These are phyloP conservation scores for Ditylenchus weischeri DNA, from an alignment of 2,888 invertebrate genomes.

Conservation along the genomic window DNA sequence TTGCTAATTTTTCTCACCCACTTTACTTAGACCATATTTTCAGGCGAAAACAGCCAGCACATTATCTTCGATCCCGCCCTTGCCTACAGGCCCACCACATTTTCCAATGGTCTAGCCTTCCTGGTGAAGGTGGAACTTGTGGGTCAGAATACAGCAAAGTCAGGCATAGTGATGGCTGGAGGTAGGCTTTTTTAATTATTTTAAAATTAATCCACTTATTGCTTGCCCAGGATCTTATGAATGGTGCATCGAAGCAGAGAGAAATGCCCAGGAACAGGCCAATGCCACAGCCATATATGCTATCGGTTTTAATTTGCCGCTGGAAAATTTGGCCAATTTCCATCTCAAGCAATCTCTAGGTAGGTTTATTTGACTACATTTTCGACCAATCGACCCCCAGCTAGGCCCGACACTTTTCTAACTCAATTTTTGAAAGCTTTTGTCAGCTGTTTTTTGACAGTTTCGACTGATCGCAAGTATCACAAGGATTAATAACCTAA, in stretches of 20 bases:
- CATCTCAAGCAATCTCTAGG: background rate
- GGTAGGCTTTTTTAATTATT: background rate
- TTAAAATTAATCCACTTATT: background rate
- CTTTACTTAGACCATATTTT: too few species aligned
- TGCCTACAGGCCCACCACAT: slow-evolving; percentile 6
- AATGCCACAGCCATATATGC: slow-evolving; percentile 6
- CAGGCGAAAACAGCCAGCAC: background rate
- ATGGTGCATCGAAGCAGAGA: slow-evolving; percentile 1
- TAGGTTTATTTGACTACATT: background rate
- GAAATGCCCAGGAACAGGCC: slow-evolving; percentile 6
- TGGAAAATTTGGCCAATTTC: slow-evolving; percentile 12
- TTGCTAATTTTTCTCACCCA: too few species aligned
- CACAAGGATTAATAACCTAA: too few species aligned
- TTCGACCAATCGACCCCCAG: too few species aligned
- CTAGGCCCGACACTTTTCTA: too few species aligned
- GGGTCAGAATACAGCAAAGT: background rate
- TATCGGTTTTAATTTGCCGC: slow-evolving; percentile 10
- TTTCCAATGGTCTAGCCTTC: background rate
- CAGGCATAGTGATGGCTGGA: slow-evolving; percentile 9
- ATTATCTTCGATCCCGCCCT: slow-evolving; percentile 7
- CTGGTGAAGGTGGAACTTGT: slow-evolving; percentile 7
- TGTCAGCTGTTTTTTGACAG: too few species aligned
- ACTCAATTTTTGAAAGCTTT: too few species aligned
- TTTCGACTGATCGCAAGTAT: too few species aligned
- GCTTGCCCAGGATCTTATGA: slow-evolving; percentile 6